phyloP scores from a whole-genome alignment of 2,113 vertebrate genomes.

The Diadophis punctatus region DNA sequence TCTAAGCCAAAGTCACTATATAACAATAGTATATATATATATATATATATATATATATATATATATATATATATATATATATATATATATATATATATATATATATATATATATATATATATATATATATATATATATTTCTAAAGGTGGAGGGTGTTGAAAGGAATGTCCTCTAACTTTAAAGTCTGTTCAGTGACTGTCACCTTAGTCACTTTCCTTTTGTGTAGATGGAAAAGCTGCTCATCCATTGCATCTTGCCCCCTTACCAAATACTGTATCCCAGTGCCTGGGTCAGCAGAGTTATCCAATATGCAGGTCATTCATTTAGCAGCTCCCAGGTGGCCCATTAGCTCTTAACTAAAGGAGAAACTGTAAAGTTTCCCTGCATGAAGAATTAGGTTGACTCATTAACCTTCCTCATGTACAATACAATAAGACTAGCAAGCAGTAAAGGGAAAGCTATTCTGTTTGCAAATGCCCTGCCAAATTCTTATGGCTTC shows the following conservation, averaged over 20 bases:
- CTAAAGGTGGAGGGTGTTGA: not conserved
- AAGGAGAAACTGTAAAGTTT: slow-evolving; percentile 47
- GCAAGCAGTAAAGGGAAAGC: slow-evolving; percentile 34
- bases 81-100: not conserved
- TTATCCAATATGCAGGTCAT: slow-evolving; percentile 16
- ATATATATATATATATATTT: not conserved
- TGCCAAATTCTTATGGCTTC: slow-evolving; percentile 32
- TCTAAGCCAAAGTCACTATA: not conserved
- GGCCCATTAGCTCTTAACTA: slow-evolving; percentile 43
- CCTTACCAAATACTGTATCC: slow-evolving; percentile 46
- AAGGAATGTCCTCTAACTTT: not conserved
- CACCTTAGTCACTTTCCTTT: slow-evolving; percentile 41
- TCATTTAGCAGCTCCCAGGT: slow-evolving; percentile 25
- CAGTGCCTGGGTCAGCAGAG: slow-evolving; percentile 8
- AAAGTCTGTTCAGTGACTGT: slow-evolving; percentile 11
- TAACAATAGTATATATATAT: not conserved
- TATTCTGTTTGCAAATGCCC: slow-evolving; percentile 30
- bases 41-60: not conserved
- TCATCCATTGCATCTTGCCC: slow-evolving; percentile 25
- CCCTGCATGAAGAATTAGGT: slow-evolving; percentile 40
- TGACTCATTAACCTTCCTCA: slow-evolving; percentile 49
- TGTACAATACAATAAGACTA: slow-evolving; percentile 48
- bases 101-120: too few relatives aligned
- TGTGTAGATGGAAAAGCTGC: slow-evolving; percentile 41
- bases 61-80: not conserved